A percentile compares a stretch with the other conserved stretches of the same genome.
Evolutionary conservation across 2,797 vertebrate species (phyloP).

Genomic region (Sarcoramphus papa): DNA sequence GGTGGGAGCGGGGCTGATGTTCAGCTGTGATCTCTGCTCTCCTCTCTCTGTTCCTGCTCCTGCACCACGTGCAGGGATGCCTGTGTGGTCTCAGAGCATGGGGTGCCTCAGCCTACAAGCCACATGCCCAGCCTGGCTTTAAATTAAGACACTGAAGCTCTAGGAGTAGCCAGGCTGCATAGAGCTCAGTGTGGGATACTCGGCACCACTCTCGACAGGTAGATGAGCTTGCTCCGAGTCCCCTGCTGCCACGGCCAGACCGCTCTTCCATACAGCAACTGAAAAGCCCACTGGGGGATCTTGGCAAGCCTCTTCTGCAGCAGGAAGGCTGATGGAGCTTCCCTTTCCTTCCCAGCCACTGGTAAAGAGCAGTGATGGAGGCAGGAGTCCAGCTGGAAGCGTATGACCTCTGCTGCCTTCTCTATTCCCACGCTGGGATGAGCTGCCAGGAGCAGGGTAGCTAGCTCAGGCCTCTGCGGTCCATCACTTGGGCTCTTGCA

Average conservation of each 20-base stretch:
- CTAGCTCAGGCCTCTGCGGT: not conserved
- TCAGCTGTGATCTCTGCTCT: not conserved
- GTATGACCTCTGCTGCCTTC: not conserved
- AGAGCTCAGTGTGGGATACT: not conserved
- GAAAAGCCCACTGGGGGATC: not conserved
- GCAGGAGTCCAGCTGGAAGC: not conserved
- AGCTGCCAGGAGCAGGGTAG: not conserved
- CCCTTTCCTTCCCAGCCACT: not conserved
- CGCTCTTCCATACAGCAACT: fast-evolving
- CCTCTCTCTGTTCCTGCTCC: not conserved
- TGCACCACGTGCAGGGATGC: fast-evolving
- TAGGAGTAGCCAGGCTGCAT: not conserved
- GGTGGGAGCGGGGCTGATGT: not conserved
- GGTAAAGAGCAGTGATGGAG: not conserved
- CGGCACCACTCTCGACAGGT: not conserved
- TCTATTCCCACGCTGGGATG: fast-evolving
- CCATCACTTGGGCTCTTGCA: not conserved
- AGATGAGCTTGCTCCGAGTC: not conserved
- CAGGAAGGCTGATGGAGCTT: not conserved
- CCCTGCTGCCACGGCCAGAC: not conserved
- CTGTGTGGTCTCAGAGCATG: fast-evolving
- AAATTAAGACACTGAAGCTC: not conserved
- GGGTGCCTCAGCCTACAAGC: not conserved
- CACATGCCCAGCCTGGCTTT: not conserved
- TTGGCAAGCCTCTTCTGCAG: not conserved